phyloP scores from a whole-genome alignment of 2,797 vertebrate species.

The Sebastes hopkinsi region DNA sequence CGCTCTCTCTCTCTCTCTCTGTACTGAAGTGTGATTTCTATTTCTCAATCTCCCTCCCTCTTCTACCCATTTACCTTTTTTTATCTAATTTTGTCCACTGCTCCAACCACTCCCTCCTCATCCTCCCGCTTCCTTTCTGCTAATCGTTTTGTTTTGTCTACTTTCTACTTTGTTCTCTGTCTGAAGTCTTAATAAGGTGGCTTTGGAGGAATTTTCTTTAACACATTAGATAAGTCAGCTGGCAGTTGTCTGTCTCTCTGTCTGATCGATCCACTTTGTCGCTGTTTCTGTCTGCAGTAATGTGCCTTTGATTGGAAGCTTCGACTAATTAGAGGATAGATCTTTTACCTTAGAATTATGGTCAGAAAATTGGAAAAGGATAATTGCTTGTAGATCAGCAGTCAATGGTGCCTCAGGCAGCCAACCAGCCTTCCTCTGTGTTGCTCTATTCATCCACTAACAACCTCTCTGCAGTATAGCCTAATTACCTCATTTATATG shows the following conservation, averaged over 20 bases:
- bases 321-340: slow-evolving; percentile 58
- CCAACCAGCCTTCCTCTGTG: slow-evolving; percentile 46
- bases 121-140: slow-evolving; percentile 19
- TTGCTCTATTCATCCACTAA: slow-evolving; percentile 45
- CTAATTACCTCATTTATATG: slow-evolving; percentile 70
- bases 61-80: slow-evolving; percentile 48
- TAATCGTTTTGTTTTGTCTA: slow-evolving; percentile 53
- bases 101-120: slow-evolving; percentile 20
- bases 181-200: slow-evolving; percentile 34
- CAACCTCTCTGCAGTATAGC: slow-evolving; percentile 25
- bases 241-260: slow-evolving; percentile 43
- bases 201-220: slow-evolving; percentile 45
- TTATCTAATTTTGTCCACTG: slow-evolving; percentile 31
- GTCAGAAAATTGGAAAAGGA: slow-evolving; percentile 68
- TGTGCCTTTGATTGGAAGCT: slow-evolving; percentile 49
- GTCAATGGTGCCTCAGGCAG: slow-evolving; percentile 48
- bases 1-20: slow-evolving; percentile 5
- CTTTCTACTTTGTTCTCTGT: slow-evolving; percentile 18
- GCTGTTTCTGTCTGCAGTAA: slow-evolving; percentile 51
- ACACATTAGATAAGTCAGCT: slow-evolving; percentile 42
- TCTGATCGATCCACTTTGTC: slow-evolving; percentile 53
- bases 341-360: slow-evolving; percentile 71
- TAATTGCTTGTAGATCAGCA: slow-evolving; percentile 65
- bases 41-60: slow-evolving; percentile 37
- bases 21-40: slow-evolving; percentile 54